Percentiles rank a stretch among this genome's conserved stretches.
phyloP scores from a whole-genome alignment of 1,140 invertebrate genomes.

The Teleogryllus occipitalis region DNA sequence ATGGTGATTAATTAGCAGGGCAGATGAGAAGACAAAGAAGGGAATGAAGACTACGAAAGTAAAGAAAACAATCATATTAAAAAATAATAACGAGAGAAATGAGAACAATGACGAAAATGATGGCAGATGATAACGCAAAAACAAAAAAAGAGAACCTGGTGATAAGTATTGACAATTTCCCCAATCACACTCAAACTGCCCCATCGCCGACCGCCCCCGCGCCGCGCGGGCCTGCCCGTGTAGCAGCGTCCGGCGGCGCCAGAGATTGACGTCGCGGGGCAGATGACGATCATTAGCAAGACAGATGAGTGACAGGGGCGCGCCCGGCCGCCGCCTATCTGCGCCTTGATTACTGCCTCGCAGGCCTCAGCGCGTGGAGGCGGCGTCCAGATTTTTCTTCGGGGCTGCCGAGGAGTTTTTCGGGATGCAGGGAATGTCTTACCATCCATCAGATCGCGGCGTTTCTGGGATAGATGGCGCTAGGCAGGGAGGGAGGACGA shows the following conservation, averaged over 20 bases:
- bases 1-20: no score
- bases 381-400: background rate
- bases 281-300: conserved; percentile 1
- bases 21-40: no score
- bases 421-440: background rate
- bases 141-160: background rate
- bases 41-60: no score
- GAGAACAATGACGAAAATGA: background rate
- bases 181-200: background rate
- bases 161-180: background rate
- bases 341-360: background rate
- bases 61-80: background rate
- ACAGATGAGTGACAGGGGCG: background rate
- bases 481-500: no score
- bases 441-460: background rate
- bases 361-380: no score
- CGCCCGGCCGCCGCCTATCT: background rate
- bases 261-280: background rate
- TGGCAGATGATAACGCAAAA: background rate
- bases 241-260: background rate
- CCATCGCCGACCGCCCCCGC: background rate
- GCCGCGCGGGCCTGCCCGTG: background rate
- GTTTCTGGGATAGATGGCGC: background rate
- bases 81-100: background rate
- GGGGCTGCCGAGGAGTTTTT: background rate